Evolutionary conservation across 2,797 vertebrate species (phyloP), one percentile per base, ranked within the genome.

Genomic region (Amblyopsis hoosieri): DNA sequence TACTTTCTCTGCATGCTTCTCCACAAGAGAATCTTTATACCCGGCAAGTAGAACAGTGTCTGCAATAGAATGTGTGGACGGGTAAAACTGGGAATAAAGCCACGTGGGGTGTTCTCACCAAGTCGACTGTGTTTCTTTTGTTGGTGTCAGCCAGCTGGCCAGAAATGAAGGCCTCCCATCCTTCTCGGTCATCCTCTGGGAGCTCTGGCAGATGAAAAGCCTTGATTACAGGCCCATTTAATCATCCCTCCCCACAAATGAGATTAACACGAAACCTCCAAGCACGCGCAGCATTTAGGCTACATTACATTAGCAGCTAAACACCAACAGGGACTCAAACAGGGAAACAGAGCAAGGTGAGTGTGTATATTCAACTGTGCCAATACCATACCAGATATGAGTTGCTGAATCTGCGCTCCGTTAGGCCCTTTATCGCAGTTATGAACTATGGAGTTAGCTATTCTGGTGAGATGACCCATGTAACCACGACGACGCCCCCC

Each of bases 391-490:
- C 97, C 97, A 92, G 94, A 94, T 79, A 97, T 90, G 55, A 96
- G 94, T 77, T 94, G 95, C 76, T 97, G 95, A 67, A 99, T 94
- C 71, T 92, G 80, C 0, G 90, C 77, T 50, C 95, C 95, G 60
- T 94, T 97, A 59, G 97, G 96, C 63, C 97, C 97, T 86, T 99
- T 98, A 67, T 99, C 97, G 15, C 94, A 93, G 69, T 96, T 99
- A 68, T 99, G 97, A 71, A 98, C 95, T 60, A 99, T 93, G 58
- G 96, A 98, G 84, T 99, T 99, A 10, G 97, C 96, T 91, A 99
- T 99, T 92, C 98, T 94, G 17, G 97, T 99, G 63, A 99, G 94
- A 81, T 99, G 97, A 12, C 98, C 97, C 98, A 99, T 99, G 80
- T 99, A 99, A 64, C 98, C 98, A 7, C 96, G 92, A 59, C 97